Conservation (phyloP, 2,888 invertebrate genomes). For the Leptothorax acervorum region DNA sequence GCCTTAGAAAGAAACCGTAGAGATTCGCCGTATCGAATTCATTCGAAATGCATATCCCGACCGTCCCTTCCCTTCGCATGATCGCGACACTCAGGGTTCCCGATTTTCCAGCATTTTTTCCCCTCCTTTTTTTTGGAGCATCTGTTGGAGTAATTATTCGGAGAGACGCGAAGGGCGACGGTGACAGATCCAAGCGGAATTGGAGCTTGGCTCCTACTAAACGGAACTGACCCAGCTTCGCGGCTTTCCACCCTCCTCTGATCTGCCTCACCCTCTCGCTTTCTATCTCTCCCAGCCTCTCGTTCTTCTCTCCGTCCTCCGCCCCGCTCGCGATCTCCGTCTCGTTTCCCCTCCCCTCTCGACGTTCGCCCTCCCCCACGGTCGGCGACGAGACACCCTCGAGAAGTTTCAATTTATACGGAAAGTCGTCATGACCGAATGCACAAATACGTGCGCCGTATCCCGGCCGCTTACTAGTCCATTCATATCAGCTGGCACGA, state of each 20-base stretch:
- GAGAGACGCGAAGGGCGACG: constrained; percentile 25
- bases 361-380: constrained; percentile 60
- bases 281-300: constrained; percentile 53
- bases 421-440: constrained; percentile 78
- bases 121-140: neutral
- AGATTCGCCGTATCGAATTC: neutral
- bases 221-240: constrained; percentile 78
- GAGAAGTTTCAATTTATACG: constrained; percentile 81
- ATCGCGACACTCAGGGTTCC: neutral
- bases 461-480: constrained; percentile 56
- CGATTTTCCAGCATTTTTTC: neutral
- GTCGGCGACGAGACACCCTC: constrained; percentile 74
- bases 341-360: constrained; percentile 1
- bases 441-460: constrained; percentile 68
- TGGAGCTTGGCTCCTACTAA: constrained; percentile 75
- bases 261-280: constrained; percentile 67
- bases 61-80: neutral
- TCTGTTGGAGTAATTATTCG: neutral
- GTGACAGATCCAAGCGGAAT: constrained; percentile 70
- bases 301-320: constrained; percentile 53
- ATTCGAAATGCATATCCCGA: neutral
- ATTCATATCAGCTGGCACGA: constrained; percentile 71
- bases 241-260: constrained; percentile 74
- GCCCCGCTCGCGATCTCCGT: constrained; percentile 37
- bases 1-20: neutral